A percentile compares a stretch with the other conserved stretches of the same genome.
Evolutionary conservation across 2,113 vertebrate species (phyloP).

Genomic region (Onychorhynchus coronatus): DNA sequence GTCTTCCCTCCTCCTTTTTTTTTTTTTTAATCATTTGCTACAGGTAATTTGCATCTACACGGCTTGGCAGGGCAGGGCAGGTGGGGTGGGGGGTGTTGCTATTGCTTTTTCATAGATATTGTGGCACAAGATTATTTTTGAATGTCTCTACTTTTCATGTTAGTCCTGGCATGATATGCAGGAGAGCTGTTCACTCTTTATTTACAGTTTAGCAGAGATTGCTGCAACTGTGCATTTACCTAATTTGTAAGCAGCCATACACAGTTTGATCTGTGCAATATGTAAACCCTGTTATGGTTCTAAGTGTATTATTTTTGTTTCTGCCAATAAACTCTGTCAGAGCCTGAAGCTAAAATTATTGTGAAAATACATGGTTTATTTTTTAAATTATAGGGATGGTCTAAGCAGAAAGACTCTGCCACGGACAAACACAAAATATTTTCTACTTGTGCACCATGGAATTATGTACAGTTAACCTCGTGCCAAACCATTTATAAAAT

Average conservation of each 20-base stretch:
- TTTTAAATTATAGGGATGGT: background rate
- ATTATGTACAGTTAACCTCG: background rate
- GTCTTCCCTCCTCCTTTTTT: rapidly evolving
- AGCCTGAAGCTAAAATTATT: background rate
- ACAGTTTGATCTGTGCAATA: background rate
- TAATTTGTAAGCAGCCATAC: background rate
- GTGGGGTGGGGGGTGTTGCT: background rate
- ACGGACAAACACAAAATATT: background rate
- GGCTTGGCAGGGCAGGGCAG: background rate
- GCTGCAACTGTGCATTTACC: background rate
- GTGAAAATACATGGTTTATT: background rate
- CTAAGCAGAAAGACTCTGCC: background rate
- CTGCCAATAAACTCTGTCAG: background rate
- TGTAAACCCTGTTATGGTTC: background rate
- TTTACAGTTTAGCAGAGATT: background rate
- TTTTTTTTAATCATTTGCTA: background rate
- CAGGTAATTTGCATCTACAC: background rate
- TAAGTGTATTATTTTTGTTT: background rate
- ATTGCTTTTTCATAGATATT: background rate
- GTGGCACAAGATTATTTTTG: background rate
- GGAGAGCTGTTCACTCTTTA: background rate
- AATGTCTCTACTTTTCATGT: background rate
- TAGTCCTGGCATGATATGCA: background rate
- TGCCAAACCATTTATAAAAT: background rate
- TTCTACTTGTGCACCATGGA: background rate